Evolutionary conservation across 2,797 vertebrate species (phyloP).

Genomic region (Megalops cyprinoides): DNA sequence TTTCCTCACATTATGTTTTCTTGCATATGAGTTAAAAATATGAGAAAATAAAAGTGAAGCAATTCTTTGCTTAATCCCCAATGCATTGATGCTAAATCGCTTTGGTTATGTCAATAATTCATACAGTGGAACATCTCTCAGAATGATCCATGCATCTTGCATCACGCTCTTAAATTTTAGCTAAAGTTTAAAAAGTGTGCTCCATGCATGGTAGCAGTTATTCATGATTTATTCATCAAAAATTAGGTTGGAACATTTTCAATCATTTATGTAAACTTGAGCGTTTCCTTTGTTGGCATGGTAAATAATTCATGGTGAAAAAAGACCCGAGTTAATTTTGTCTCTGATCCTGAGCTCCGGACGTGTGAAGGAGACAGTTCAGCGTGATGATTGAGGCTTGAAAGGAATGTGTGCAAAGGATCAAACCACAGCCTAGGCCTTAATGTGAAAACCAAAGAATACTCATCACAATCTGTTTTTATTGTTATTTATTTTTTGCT

Average conservation of each 20-base stretch:
- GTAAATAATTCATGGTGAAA: conserved; percentile 15
- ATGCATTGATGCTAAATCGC: background rate
- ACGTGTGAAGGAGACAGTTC: background rate
- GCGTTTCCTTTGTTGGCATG: background rate
- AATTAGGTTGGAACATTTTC: conserved; percentile 21
- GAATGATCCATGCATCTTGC: background rate
- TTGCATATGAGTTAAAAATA: too few relatives aligned
- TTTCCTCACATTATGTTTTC: too few relatives aligned
- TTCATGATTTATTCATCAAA: conserved; percentile 15
- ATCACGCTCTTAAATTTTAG: background rate
- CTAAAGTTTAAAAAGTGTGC: background rate
- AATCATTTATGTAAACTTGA: conserved; percentile 21
- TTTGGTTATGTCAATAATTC: background rate
- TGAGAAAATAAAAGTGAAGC: background rate
- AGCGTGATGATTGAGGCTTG: background rate
- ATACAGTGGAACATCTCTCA: background rate
- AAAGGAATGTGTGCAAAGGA: background rate
- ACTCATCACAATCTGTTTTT: too few relatives aligned
- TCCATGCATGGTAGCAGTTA: background rate
- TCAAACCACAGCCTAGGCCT: background rate
- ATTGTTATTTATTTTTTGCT: too few relatives aligned
- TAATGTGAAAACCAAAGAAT: background rate
- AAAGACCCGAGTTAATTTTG: background rate
- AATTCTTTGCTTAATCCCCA: background rate
- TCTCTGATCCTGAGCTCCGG: background rate